These are phyloP conservation scores for Indicator indicator DNA, from an alignment of 2,113 vertebrate species.

Conservation along the genomic window DNA sequence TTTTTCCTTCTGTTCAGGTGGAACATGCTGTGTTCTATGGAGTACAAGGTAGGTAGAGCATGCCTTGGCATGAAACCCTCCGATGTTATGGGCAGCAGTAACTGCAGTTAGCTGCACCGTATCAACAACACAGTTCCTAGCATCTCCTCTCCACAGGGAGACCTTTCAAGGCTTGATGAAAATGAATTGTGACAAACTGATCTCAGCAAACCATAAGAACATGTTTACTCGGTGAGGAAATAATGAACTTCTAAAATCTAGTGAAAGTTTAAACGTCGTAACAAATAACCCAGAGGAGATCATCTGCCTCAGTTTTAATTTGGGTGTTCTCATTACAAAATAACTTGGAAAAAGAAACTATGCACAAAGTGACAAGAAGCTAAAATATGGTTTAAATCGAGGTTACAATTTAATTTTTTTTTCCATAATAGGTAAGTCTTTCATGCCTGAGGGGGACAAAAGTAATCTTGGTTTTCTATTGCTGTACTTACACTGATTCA, in stretches of 20 bases:
- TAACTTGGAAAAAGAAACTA: neutral
- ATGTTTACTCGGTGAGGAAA: neutral
- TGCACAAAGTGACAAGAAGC: neutral
- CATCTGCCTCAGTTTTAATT: neutral
- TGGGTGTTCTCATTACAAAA: neutral
- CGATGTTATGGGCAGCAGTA: neutral
- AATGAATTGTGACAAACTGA: constrained; percentile 31
- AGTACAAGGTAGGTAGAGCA: neutral
- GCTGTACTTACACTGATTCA: neutral
- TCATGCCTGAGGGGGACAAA: neutral
- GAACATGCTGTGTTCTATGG: neutral
- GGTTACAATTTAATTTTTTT: neutral
- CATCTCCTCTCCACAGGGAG: neutral
- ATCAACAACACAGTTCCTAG: neutral
- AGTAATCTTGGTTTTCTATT: neutral
- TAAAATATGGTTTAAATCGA: neutral
- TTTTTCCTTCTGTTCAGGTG: too few relatives aligned
- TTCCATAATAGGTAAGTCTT: neutral
- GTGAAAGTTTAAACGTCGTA: neutral
- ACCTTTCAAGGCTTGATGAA: constrained; percentile 11
- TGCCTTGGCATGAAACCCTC: neutral
- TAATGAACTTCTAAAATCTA: neutral
- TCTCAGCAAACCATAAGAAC: neutral
- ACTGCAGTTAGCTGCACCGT: neutral
- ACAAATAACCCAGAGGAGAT: neutral